phyloP scores from a whole-genome alignment of 1,140 invertebrate species.

The Drosophila oshimai region DNA sequence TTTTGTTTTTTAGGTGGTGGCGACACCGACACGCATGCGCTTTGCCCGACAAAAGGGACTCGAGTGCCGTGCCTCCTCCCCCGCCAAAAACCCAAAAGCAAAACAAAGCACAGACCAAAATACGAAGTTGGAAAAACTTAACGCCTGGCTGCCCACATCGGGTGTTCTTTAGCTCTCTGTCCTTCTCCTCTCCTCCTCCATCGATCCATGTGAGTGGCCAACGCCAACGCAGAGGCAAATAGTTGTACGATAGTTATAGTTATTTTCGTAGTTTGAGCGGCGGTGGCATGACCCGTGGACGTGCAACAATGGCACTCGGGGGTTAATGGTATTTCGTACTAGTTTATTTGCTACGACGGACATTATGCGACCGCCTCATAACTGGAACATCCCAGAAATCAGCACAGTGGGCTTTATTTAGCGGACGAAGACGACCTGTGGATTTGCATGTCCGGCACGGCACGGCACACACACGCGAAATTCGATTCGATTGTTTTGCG shows the following conservation, averaged over 20 bases:
- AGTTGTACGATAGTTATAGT: not conserved
- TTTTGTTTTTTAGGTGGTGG: too few species aligned
- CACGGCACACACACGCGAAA: not conserved
- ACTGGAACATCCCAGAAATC: not conserved
- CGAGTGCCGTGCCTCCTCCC: not conserved
- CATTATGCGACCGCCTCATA: constrained; percentile 4
- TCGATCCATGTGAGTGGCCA: constrained; percentile 65
- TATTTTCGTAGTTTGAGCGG: too few species aligned
- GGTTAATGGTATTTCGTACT: constrained; percentile 35
- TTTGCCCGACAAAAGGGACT: constrained; percentile 46
- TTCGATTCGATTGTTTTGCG: not conserved
- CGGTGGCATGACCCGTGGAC: constrained; percentile 44
- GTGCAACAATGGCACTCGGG: constrained; percentile 34
- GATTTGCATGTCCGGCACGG: constrained; percentile 7
- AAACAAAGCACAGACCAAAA: constrained; percentile 65
- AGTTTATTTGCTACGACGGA: not conserved
- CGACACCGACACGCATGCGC: constrained; percentile 75
- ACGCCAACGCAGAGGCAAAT: constrained; percentile 27
- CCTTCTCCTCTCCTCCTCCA: not conserved
- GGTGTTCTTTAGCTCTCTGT: constrained; percentile 48
- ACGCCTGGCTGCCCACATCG: constrained; percentile 66
- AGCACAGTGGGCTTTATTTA: not conserved
- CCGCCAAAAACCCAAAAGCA: constrained; percentile 32
- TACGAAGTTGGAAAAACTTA: constrained; percentile 72
- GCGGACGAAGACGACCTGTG: constrained; percentile 28